Base-by-base conservation (phyloP, 2,113 vertebrate genomes). In the Butorides virescens region DNA sequence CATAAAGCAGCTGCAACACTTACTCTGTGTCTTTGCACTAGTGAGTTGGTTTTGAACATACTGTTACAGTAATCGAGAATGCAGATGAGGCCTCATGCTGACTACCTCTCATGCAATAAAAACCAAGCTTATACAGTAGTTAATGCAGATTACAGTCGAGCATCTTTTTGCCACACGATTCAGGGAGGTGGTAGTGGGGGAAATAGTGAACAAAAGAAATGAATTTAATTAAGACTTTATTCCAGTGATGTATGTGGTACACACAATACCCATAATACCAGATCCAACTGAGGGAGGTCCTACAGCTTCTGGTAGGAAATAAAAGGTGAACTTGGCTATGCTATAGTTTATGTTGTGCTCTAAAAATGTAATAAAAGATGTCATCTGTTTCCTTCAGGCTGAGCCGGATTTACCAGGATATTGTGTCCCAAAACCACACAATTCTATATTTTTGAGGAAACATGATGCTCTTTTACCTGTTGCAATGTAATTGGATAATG, bases 401-500 rank as follows among this genome's bases (percentile, higher is more conserved):
- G 95, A 96, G 95, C 93, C 8, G 16, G 90, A 97, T 93, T 90
- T 90, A 86, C 53, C n/a, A 77, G 88, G 67, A 84, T 77, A 82
- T 59, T 85, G 53, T 83, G 59, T 95, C 80, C 68, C 55, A 94
- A 79, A 72, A 73, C 10, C 56, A 74, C 52, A 39, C 26, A 74
- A 36, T 93, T 96, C 75, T 92, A 93, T 32, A 73, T 92, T 93
- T 93, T 83, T 79, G 77, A 94, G 93, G 92, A 95, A 97, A 96
- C 92, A 42, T 21, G 93, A 97, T 83, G 85, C 86, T 94, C 82
- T 94, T 97, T 92, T 92, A 96, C 95, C 95, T 96, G 86, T 97
- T 96, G 96, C 95, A 96, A 66, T 97, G 97, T 95, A 98, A 97
- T 96, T 97, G 97, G 96, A 95, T 98, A 96, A 97, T 99, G 99